Conservation (phyloP, 1,140 invertebrate genomes). For the Ips nitidus region DNA sequence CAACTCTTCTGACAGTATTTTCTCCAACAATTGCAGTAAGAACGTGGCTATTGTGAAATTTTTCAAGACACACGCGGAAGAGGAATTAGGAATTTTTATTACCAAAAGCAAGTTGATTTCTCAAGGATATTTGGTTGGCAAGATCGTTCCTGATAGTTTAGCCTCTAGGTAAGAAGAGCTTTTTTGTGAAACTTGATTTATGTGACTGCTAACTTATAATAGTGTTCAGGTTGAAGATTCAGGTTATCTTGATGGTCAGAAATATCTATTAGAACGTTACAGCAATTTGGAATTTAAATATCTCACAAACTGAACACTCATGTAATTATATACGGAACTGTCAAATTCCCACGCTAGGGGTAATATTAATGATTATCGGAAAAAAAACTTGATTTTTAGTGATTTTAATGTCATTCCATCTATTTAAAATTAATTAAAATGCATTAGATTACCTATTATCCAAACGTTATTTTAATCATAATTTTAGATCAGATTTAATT, state of each 20-base stretch:
- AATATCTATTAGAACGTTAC: neutral
- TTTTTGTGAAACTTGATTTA: constrained; percentile 7
- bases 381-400: no score
- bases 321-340: no score
- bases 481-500: no score
- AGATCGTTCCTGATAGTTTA: constrained; percentile 75
- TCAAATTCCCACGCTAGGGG: no score
- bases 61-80: constrained; percentile 62
- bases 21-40: constrained; percentile 30
- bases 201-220: neutral
- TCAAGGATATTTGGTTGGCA: constrained; percentile 78
- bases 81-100: constrained; percentile 83
- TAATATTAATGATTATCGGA: no score
- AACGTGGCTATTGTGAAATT: constrained; percentile 65
- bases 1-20: constrained; percentile 24
- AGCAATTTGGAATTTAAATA: no score
- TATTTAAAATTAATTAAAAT: no score
- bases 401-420: no score
- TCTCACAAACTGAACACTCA: no score
- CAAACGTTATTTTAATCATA: no score
- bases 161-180: constrained; percentile 67
- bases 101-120: constrained; percentile 71
- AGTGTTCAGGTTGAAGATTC: no score
- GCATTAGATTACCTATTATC: no score
- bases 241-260: neutral